A percentile compares a stretch with the other conserved stretches of the same genome.
These are phyloP conservation scores for Drosophila setosimentum DNA, from an alignment of 2,888 invertebrate species.

Conservation along the genomic window DNA sequence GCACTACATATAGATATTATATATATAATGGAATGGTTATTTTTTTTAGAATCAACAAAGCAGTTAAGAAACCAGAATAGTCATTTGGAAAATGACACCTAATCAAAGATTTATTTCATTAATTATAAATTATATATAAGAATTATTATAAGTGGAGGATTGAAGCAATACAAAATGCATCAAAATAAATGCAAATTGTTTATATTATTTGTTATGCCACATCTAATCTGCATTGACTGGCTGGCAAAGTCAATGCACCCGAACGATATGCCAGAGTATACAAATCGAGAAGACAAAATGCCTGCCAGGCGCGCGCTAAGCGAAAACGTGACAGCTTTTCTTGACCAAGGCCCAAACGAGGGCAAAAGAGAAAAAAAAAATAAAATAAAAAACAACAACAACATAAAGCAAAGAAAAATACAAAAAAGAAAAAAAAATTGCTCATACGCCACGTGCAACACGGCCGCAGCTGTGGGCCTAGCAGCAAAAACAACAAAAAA, in stretches of 20 bases:
- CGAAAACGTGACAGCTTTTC: slow-evolving; percentile 74
- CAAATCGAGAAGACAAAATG: slow-evolving; percentile 40
- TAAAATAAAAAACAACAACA: slow-evolving; percentile 17
- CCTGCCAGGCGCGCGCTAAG: slow-evolving; percentile 57
- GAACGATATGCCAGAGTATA: slow-evolving; percentile 14
- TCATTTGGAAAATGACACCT: neutral
- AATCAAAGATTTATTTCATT: too few relatives aligned
- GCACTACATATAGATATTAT: neutral
- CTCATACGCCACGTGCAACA: slow-evolving; percentile 77
- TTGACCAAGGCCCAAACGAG: slow-evolving; percentile 63
- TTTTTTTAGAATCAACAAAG: too few relatives aligned
- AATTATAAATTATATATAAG: neutral
- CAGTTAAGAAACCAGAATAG: neutral
- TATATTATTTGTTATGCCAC: neutral
- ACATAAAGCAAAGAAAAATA: slow-evolving; percentile 29
- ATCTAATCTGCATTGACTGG: neutral
- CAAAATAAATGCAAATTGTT: neutral
- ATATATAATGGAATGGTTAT: too few relatives aligned
- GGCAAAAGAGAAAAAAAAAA: slow-evolving; percentile 16
- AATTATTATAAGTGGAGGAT: neutral
- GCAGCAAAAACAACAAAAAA: slow-evolving; percentile 38
- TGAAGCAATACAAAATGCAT: neutral
- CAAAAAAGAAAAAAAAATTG: slow-evolving; percentile 46
- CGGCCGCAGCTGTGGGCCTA: slow-evolving; percentile 73
- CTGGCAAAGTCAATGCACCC: neutral